Base-by-base conservation (phyloP, 53 echinoderm and acorn worm genomes). In the Echinarachnius parma region DNA sequence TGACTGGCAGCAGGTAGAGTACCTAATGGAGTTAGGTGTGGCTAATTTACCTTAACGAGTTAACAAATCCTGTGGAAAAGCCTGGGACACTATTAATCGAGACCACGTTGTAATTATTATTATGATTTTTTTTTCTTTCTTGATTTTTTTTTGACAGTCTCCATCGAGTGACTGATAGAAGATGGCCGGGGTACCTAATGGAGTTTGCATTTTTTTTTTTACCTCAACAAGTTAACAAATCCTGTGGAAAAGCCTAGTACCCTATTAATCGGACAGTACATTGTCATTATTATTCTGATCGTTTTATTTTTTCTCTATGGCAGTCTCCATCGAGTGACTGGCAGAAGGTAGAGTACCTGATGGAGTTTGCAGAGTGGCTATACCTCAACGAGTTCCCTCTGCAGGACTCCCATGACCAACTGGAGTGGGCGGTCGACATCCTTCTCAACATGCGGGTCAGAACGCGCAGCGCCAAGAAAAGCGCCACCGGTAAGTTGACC, bases 281-380 rank as follows among this genome's bases (percentile, higher is more conserved):
- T n/a, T n/a, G n/a, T n/a, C n/a, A n/a, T n/a, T n/a, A n/a, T n/a
- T n/a, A n/a, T n/a, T n/a, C n/a, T n/a, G n/a, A n/a, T n/a, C n/a
- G n/a, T n/a, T n/a, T n/a, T n/a, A n/a, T n/a, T n/a, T n/a, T n/a
- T n/a, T n/a, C n/a, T n/a, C n/a, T n/a, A n/a, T 35, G 54, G 1
- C 77, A 91, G 91, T 69, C 80, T 16, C 77, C 86, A 33, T 60
- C 82, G 1, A 87, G 79, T 63, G 62, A 95, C 50, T 95, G 95
- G 95, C 95, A 95, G 84, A 90, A 91, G 64, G 90, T 91, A 18
- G 95, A 95, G 20, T 95, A 95, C 53, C 58, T 95, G 70, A 61
- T 95, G 50, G 87, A 88, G 72, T 95, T 95, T 78, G 65, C 84
- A 0, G 95, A 95, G 58, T 95, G 95, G 95, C 61, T 95, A 16